Conservation (phyloP, 2,888 invertebrate species). For the Orchesella flavescens region DNA sequence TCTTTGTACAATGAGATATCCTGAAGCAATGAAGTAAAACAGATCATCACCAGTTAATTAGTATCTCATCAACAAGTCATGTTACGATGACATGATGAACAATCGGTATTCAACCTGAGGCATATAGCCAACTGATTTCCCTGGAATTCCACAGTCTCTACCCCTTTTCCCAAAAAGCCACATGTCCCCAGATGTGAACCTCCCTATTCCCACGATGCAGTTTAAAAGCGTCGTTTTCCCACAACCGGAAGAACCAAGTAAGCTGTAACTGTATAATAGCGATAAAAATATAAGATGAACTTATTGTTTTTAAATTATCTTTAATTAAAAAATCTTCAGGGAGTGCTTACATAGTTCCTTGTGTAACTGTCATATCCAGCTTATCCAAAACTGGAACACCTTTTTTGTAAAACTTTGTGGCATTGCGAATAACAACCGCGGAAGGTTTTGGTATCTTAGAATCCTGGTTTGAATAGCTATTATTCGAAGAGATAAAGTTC, state of each 20-base stretch:
- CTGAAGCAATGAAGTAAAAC: conserved; percentile 75
- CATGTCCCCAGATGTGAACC: conserved; percentile 88
- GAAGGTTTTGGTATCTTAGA: not conserved
- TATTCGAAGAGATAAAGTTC: no score
- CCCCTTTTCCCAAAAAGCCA: conserved; percentile 92
- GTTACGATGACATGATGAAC: no score
- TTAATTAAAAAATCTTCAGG: not conserved
- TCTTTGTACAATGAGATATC: conserved; percentile 91
- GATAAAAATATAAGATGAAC: not conserved
- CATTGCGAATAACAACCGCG: conserved; percentile 24
- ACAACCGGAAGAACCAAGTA: conserved; percentile 94
- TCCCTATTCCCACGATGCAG: conserved; percentile 90
- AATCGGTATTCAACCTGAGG: not conserved
- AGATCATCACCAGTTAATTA: no score
- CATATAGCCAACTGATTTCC: conserved; percentile 75
- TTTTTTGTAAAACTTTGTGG: conserved; percentile 16
- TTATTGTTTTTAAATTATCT: not conserved
- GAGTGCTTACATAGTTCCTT: conserved; percentile 51
- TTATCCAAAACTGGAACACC: conserved; percentile 39
- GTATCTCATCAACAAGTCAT: no score
- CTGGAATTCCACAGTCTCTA: conserved; percentile 85
- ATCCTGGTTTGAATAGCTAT: not conserved
- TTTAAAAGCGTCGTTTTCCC: conserved; percentile 91
- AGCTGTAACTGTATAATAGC: conserved; percentile 83
- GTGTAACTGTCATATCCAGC: conserved; percentile 50